Percentiles rank a stretch among this genome's conserved stretches.
Conservation (phyloP, 1,140 invertebrate species). For the Musca vetustissima region DNA sequence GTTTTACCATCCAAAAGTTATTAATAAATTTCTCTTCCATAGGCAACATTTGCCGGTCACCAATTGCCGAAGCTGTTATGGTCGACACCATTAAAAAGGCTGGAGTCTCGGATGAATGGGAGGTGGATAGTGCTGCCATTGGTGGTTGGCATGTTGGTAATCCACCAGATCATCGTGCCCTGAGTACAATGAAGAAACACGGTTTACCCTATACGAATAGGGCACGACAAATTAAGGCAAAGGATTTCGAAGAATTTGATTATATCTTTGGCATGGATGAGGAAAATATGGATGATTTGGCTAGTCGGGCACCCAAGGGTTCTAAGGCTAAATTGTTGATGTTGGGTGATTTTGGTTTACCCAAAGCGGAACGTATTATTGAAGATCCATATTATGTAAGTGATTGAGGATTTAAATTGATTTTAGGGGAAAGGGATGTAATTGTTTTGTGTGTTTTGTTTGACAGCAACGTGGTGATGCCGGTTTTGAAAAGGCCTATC, state of each 20-base stretch:
- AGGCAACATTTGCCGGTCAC: constrained; percentile 94
- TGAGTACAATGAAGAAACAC: constrained; percentile 70
- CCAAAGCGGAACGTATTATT: constrained; percentile 73
- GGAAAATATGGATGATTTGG: constrained; percentile 73
- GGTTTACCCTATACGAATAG: constrained; percentile 72
- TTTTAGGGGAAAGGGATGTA: too few relatives aligned
- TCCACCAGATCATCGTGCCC: constrained; percentile 75
- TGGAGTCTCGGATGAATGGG: constrained; percentile 68
- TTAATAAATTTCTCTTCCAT: background rate
- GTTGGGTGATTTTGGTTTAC: constrained; percentile 79
- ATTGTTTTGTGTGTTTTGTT: constrained; percentile 17
- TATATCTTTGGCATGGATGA: constrained; percentile 93
- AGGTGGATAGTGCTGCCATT: constrained; percentile 86
- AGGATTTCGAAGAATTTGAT: constrained; percentile 78
- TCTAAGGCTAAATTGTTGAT: constrained; percentile 73
- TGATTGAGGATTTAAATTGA: constrained; percentile 37
- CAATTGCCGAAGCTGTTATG: constrained; percentile 92
- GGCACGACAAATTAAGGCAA: constrained; percentile 71
- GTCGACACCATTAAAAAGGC: constrained; percentile 67
- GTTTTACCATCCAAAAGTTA: too few relatives aligned
- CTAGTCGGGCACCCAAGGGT: constrained; percentile 62
- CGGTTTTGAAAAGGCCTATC: constrained; percentile 73
- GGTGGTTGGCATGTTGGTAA: constrained; percentile 83
- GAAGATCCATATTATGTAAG: constrained; percentile 87
- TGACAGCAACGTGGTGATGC: constrained; percentile 62